Conservation (phyloP, 2,888 invertebrate genomes). For the Linnaemya vulpina region DNA sequence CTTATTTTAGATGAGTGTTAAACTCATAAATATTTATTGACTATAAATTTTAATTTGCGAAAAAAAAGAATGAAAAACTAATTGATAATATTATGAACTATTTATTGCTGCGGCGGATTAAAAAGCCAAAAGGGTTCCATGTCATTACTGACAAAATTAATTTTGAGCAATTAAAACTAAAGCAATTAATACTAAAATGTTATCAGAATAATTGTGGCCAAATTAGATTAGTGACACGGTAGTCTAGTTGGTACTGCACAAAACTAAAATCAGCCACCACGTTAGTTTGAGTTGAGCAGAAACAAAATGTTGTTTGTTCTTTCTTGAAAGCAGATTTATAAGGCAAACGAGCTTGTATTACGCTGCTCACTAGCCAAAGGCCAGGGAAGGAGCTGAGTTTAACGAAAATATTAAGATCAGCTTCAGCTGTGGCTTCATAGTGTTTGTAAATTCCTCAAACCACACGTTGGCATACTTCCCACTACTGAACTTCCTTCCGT, state of each 20-base stretch:
- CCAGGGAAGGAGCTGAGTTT: neutral
- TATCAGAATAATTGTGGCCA: neutral
- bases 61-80: neutral
- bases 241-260: neutral
- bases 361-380: too few species aligned
- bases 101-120: neutral
- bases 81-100: constrained; percentile 4
- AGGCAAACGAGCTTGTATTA: too few species aligned
- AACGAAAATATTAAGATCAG: neutral
- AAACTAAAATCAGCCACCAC: too few species aligned
- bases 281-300: too few species aligned
- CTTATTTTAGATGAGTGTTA: constrained; percentile 54
- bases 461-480: neutral
- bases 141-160: constrained; percentile 35
- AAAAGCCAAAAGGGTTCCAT: constrained; percentile 14
- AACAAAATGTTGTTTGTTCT: too few species aligned
- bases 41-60: constrained; percentile 57
- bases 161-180: constrained; percentile 58
- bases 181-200: neutral
- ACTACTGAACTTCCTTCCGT: constrained; percentile 15
- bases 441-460: neutral
- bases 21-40: constrained; percentile 72
- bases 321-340: too few species aligned
- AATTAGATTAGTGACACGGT: neutral
- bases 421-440: neutral